Evolutionary conservation across 2,113 vertebrate genomes (phyloP), one percentile per base, ranked within the genome.

Genomic region (Sinosuthora webbiana): DNA sequence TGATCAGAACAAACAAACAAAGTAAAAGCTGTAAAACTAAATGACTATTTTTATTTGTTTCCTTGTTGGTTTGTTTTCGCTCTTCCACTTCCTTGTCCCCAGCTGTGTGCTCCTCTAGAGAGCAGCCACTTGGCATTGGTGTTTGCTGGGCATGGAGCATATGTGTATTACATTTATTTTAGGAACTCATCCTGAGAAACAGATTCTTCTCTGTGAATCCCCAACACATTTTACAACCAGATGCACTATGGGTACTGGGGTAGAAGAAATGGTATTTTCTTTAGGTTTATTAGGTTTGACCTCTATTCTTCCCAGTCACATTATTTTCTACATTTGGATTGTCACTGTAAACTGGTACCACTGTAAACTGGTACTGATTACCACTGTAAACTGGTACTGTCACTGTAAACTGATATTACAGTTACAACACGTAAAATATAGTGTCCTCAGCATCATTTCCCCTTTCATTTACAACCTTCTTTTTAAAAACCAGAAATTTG

Each of bases 21-120:
- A 96, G 81, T 44, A 96, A 90, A 95, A 96, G 95, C 92, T 81
- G 59, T 96, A 97, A 97, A 97, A 90, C 90, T 91, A 92, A 97
- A 94, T 89, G 0, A 86, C 71, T 92, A 25, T 84, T 95, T 93
- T 95, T 95, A 79, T 95, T 97, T 92, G 86, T 84, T 94, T 95
- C 87, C 59, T 57, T 85, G 70, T 50, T 85, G 55, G 59, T 86
- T 94, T 94, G 85, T 87, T 91, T 95, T 83, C 5, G 15, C 67
- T 84, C 39, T 83, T 92, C 78, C n/a, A 78, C 73, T 96, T 96
- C 94, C 95, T 93, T 44, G 35, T 91, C 44, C 73, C 85, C 94
- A 96, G 89, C 89, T 95, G 95, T 55, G 57, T 37, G 53, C 47
- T 67, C 35, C 71, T 84, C 76, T 56, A 90, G 91, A 88, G 89